Percentiles rank a stretch among this genome's conserved stretches.
Evolutionary conservation across 1,140 invertebrate species (phyloP).

Genomic region (Macrotrachela quadricornifera): DNA sequence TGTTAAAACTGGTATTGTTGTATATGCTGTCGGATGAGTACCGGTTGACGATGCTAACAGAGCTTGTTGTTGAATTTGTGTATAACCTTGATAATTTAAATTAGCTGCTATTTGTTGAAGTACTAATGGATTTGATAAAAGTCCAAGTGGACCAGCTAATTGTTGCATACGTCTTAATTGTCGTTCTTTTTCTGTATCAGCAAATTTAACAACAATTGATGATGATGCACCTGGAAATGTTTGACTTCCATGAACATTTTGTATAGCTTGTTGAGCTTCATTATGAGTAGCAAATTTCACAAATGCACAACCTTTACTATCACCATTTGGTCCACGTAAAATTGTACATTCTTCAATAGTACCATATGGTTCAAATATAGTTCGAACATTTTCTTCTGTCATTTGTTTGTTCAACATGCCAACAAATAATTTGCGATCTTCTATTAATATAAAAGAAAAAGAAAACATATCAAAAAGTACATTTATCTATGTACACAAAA

Average conservation of each 20-base stretch:
- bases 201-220: conserved; percentile 95
- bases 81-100: neutral
- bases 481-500: no score
- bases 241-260: conserved; percentile 91
- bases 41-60: neutral
- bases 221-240: conserved; percentile 99
- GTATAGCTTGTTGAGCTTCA: conserved; percentile 90
- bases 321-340: conserved; percentile 57
- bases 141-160: conserved; percentile 91
- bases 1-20: neutral
- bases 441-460: conserved; percentile 37
- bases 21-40: neutral
- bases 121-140: conserved; percentile 52
- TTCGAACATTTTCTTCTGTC: conserved; percentile 78
- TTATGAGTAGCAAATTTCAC: conserved; percentile 86
- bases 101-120: neutral
- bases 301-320: conserved; percentile 62
- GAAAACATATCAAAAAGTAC: neutral
- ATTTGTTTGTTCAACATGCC: conserved; percentile 95
- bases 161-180: conserved; percentile 97
- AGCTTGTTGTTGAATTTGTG: neutral
- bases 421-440: conserved; percentile 80
- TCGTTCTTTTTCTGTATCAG: conserved; percentile 95
- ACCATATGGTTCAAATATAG: conserved; percentile 72
- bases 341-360: conserved; percentile 95